A percentile compares a stretch with the other conserved stretches of the same genome.
phyloP scores from a whole-genome alignment of 2,888 invertebrate species.

The Parascotia fuliginaria region DNA sequence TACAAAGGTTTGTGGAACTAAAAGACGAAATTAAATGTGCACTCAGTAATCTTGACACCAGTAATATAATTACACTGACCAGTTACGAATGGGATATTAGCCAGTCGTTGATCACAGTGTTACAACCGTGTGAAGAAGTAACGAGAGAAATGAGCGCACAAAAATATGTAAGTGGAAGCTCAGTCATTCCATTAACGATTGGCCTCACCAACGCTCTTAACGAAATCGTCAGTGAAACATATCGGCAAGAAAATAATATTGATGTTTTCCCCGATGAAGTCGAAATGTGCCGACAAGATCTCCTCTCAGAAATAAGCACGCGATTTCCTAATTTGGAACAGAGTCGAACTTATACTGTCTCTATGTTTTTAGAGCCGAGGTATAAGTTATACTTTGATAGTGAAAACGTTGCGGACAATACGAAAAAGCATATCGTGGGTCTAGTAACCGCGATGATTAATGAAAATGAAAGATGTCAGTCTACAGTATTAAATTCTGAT shows the following conservation, averaged over 20 bases:
- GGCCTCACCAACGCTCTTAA: background rate
- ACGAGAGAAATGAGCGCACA: constrained; percentile 8
- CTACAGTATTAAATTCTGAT: background rate
- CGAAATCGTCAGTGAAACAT: background rate
- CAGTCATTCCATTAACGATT: background rate
- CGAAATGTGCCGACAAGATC: constrained; percentile 8
- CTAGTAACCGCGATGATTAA: constrained; percentile 6
- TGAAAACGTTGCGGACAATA: constrained; percentile 3
- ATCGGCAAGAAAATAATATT: background rate
- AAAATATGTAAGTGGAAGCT: constrained; percentile 12
- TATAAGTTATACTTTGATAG: constrained; percentile 17
- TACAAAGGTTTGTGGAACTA: constrained; percentile 8
- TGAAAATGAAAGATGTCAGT: background rate
- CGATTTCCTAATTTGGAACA: constrained; percentile 5
- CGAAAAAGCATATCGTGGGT: constrained; percentile 7
- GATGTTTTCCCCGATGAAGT: constrained; percentile 1
- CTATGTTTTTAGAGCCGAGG: constrained; percentile 16
- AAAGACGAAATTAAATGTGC: constrained; percentile 4
- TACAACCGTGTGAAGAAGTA: constrained; percentile 4
- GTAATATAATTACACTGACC: no score
- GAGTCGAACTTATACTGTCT: constrained; percentile 1
- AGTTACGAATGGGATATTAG: constrained; percentile 12
- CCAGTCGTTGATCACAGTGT: background rate
- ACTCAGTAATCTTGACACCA: no score
- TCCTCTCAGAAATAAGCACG: no score